Percentiles rank a stretch among this genome's conserved stretches.
These are phyloP conservation scores for Pseudolaguvia tuberculata DNA, from an alignment of 2,113 vertebrate genomes.

Conservation along the genomic window DNA sequence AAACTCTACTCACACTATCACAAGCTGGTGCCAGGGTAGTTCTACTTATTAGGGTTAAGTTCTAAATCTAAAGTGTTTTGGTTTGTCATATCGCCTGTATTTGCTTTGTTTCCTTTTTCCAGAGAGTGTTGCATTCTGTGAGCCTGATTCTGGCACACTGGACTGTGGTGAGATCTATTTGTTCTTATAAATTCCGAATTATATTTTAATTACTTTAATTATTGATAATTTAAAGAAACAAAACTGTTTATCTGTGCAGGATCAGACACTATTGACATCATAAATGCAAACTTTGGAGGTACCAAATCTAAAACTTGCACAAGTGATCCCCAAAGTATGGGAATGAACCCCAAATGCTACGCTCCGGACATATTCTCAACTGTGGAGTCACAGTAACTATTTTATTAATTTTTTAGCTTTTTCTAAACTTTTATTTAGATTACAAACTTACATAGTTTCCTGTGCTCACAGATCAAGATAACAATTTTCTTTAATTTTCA, in stretches of 20 bases:
- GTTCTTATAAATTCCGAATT: background rate
- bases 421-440: background rate
- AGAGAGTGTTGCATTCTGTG: slow-evolving; percentile 21
- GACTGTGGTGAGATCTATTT: slow-evolving; percentile 26
- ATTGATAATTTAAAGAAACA: background rate
- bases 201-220: too few species aligned
- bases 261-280: slow-evolving; percentile 9
- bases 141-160: slow-evolving; percentile 1
- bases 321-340: background rate
- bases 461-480: too few species aligned
- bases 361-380: background rate
- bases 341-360: slow-evolving; percentile 10
- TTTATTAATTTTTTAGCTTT: too few species aligned
- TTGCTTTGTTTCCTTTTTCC: background rate
- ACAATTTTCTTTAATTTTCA: slow-evolving; percentile 1
- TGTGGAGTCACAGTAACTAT: background rate
- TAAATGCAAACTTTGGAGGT: slow-evolving; percentile 34
- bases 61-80: too few species aligned
- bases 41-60: too few species aligned
- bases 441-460: background rate
- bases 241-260: slow-evolving; percentile 6
- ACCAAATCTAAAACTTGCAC: slow-evolving; percentile 23
- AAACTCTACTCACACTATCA: too few species aligned
- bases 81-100: background rate
- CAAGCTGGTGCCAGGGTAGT: too few species aligned